Base-by-base conservation (phyloP, 23 tunicate genomes). In the Trididemnum clinides region DNA sequence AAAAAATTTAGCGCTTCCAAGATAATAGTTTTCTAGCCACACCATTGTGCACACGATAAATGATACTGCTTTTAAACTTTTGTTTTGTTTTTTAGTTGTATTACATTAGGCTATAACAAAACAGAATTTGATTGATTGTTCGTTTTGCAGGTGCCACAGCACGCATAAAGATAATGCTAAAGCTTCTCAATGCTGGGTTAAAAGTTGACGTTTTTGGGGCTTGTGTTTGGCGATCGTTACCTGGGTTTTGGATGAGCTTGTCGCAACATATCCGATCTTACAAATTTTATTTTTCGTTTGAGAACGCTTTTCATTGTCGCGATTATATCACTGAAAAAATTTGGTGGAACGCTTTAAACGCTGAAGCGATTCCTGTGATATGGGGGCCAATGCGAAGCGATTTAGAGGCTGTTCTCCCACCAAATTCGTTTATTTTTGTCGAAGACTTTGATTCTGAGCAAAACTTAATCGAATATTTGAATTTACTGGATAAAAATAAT, bases 241-340 rank as follows among this genome's bases (percentile, higher is more conserved):
- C 88, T 1, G 88, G 81, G 1, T 6, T 4, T 33, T 84, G 88
- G 88, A 12, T 23, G 54, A 64, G 49, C 34, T 2, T 80, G 7
- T 23, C 34, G 21, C 18, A 34, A 0, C 63, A 66, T 34, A 35
- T 82, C 10, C 1, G 25, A 3, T 27, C 58, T 4, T 78, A 90
- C 57, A 90, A 90, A 79, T 90, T 90, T 39, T 90, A 86, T 69
- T 74, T 90, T 44, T 86, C 96, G 0, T 71, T 90, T 34, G 96
- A 90, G 62, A 90, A 90, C 58, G 34, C 79, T 25, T 35, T 75
- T 71, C 93, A 89, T 31, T 89, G 93, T 34, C 44, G 78, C 27
- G 93, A 89, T 51, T 83, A 89, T 51, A 29, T 83, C 54, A 74
- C 88, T 31, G 84, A 72, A 28, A 84, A 83, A 34, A 25, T 64